phyloP scores from a whole-genome alignment of 1,140 invertebrate genomes.

The Drosophila auraria region DNA sequence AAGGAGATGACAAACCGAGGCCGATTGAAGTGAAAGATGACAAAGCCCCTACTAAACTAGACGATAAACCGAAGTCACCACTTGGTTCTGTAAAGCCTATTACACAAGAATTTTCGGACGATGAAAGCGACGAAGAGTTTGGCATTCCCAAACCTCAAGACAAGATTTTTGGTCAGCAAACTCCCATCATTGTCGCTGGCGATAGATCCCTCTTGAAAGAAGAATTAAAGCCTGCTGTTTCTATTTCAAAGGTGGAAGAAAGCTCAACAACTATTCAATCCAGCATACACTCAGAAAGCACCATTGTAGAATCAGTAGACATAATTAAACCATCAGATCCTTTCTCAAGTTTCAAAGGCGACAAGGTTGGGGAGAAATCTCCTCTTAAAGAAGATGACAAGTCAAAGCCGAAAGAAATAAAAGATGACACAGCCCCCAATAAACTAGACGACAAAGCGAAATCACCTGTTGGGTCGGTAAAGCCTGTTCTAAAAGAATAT shows the following conservation, averaged over 20 bases:
- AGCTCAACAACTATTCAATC: background rate
- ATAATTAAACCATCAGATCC: background rate
- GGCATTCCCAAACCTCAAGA: no score
- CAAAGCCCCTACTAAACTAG: background rate
- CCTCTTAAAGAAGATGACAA: background rate
- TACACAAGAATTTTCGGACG: no score
- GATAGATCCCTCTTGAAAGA: no score
- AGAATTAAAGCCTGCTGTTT: background rate
- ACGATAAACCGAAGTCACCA: conserved; percentile 9
- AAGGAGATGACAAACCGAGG: background rate
- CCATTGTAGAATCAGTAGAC: background rate
- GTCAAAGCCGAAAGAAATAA: background rate
- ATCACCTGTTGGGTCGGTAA: background rate
- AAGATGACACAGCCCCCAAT: conserved; percentile 2
- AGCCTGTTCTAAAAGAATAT: background rate
- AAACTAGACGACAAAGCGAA: conserved; percentile 15
- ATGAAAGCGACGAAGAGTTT: no score
- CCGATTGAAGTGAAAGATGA: background rate
- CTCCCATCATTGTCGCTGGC: no score
- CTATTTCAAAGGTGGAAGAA: conserved; percentile 20
- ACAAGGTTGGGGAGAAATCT: background rate
- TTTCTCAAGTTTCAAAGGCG: background rate
- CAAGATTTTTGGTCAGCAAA: no score
- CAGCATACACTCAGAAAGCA: background rate
- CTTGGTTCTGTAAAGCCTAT: background rate